These are phyloP conservation scores for Nomada fucata DNA, from an alignment of 2,888 invertebrate genomes.

Conservation along the genomic window DNA sequence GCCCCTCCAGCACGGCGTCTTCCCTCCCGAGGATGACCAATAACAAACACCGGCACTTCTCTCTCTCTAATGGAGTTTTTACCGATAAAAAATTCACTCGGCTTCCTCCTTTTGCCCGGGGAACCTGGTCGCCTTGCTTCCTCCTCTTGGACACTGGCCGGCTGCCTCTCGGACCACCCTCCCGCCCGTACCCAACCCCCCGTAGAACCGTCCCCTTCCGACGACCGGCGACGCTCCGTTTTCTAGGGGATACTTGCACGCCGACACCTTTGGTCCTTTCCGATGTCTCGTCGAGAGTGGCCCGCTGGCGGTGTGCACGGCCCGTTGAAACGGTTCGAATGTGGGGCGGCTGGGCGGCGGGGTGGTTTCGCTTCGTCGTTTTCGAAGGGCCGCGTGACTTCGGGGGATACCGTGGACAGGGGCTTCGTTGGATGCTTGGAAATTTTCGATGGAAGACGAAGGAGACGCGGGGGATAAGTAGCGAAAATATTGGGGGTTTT, in stretches of 20 bases:
- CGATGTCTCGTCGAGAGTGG: conserved; percentile 51
- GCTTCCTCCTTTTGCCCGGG: conserved; percentile 74
- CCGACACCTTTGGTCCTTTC: conserved; percentile 59
- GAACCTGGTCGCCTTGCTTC: conserved; percentile 51
- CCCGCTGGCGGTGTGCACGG: conserved; percentile 47
- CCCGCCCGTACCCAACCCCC: conserved; percentile 21
- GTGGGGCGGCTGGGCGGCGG: not conserved
- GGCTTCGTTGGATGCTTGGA: not conserved
- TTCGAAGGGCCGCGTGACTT: not conserved
- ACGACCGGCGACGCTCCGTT: conserved; percentile 23
- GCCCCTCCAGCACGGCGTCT: conserved; percentile 70
- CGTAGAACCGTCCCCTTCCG: not conserved
- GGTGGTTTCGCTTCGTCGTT: not conserved
- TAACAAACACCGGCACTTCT: conserved; percentile 82
- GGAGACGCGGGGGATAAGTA: too few relatives aligned
- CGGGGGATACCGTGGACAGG: not conserved
- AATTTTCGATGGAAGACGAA: not conserved
- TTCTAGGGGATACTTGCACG: conserved; percentile 58
- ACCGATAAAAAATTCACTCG: conserved; percentile 84
- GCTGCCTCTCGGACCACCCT: conserved; percentile 31
- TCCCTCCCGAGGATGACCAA: conserved; percentile 81
- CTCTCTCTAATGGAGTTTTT: conserved; percentile 84
- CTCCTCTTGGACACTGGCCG: conserved; percentile 63
- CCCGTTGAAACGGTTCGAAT: conserved; percentile 8
- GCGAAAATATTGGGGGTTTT: too few relatives aligned